phyloP scores from a whole-genome alignment of 2,888 invertebrate species.

The Callinectes sapidus region DNA sequence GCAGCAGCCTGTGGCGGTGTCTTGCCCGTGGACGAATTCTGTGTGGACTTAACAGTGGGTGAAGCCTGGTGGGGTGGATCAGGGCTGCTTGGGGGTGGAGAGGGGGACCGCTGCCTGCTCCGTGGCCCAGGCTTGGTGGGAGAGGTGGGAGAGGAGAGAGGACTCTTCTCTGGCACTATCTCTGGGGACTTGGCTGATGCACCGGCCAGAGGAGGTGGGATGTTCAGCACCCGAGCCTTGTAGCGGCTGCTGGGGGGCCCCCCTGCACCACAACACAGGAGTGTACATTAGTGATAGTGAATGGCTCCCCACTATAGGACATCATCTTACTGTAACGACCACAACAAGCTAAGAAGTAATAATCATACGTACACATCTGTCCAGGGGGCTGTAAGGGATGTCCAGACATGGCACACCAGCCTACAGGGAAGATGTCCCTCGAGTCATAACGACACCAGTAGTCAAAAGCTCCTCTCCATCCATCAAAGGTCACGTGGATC shows the following conservation, averaged over 20 bases:
- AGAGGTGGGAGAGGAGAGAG: constrained; percentile 44
- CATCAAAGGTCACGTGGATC: constrained; percentile 97
- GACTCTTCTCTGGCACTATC: constrained; percentile 61
- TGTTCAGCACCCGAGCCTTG: constrained; percentile 75
- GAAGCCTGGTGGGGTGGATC: constrained; percentile 40
- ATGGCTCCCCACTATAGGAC: no score
- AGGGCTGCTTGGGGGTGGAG: constrained; percentile 55
- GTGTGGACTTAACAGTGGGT: constrained; percentile 39
- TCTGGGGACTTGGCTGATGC: constrained; percentile 58
- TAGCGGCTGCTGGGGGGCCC: constrained; percentile 77
- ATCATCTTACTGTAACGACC: no score
- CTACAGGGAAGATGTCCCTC: constrained; percentile 95
- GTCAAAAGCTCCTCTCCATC: constrained; percentile 98
- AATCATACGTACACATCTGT: constrained; percentile 88
- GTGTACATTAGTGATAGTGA: constrained; percentile 76
- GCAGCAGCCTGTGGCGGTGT: background rate
- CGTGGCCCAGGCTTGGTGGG: constrained; percentile 54
- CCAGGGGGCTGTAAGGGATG: constrained; percentile 93
- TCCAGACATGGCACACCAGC: constrained; percentile 95
- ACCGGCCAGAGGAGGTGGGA: constrained; percentile 72
- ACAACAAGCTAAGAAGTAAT: background rate
- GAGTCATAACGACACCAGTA: constrained; percentile 97
- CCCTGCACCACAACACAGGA: constrained; percentile 73
- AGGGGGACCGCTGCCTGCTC: constrained; percentile 51
- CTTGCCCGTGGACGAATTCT: background rate